Base-by-base conservation (phyloP, 2,888 invertebrate genomes). In the Hypercompe scribonia region DNA sequence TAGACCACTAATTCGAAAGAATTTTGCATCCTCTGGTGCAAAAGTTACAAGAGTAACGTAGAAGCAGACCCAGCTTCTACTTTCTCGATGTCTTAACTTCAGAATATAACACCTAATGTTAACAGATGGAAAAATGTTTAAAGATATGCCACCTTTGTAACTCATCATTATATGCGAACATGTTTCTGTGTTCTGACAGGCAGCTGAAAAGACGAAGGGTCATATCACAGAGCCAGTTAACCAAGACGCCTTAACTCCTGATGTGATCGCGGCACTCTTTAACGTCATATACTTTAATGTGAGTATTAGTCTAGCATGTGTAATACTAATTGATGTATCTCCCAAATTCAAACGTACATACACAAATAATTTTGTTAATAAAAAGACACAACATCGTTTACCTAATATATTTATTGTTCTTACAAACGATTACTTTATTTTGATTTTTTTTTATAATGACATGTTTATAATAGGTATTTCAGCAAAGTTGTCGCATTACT, bases 261-360 rank as follows among this genome's bases (percentile, higher is more conserved):
- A 80, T 7, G 76, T 81, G 2, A 86, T 80, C 1, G 83, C 80
- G 0, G 89, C 86, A 3, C 86, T 91, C 0, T 79, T 90, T 75
- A 91, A 91, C 73, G 84, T 90, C 4, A 90, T 90, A 54, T 90
- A 86, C 84, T 75, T 75, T 36, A 72, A 72, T 46, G 75, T 75
- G 34, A 75, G 75, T 75, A 69, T 42, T 67, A 15, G 3, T 28
- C 1, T 10, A 28, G 11, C 13, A 58, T 28, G n/a, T n/a, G 24
- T 54, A 24, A 54, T 54, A n/a, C 24, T n/a, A 11, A n/a, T 11
- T n/a, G 10, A 54, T n/a, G 0, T 33, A 2, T 1, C 21, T 28
- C n/a, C n/a, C n/a, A n/a, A 28, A 42, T 39, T 24, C 5, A 65
- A n/a, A 65, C 34, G 34, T 8, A 11, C 11, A 11, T 11, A 39